Evolutionary conservation across 2,113 vertebrate genomes (phyloP).

Genomic region (Sialia sialis): DNA sequence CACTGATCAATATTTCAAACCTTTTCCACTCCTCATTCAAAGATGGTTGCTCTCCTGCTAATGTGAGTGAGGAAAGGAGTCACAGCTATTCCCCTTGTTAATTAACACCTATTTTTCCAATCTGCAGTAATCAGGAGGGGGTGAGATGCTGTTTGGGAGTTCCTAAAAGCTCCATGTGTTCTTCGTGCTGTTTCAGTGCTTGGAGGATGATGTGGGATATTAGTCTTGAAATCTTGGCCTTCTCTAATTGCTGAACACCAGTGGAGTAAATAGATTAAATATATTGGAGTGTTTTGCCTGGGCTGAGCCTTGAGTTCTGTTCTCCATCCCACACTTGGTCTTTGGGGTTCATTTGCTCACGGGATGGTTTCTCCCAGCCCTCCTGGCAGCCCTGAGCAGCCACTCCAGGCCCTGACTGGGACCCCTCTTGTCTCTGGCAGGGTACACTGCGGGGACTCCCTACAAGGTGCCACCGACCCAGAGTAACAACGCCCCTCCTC

Average conservation of each 20-base stretch:
- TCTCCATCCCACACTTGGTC: neutral
- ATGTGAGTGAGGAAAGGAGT: neutral
- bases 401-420: neutral
- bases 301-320: neutral
- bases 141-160: neutral
- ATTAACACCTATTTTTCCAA: neutral
- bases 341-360: rapidly evolving
- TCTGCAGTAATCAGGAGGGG: neutral
- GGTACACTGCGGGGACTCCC: constrained; percentile 94
- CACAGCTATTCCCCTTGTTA: neutral
- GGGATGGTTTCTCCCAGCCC: neutral
- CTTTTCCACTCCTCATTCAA: neutral
- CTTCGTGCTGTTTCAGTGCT: neutral
- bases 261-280: neutral
- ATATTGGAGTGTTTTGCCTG: neutral
- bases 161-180: neutral
- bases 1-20: neutral
- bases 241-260: neutral
- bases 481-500: constrained; percentile 93
- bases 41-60: neutral
- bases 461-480: constrained; percentile 98
- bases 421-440: constrained; percentile 56
- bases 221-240: neutral
- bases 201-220: neutral
- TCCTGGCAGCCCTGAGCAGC: neutral